These are phyloP conservation scores for Cataglyphis albicans DNA, from an alignment of 2,888 invertebrate genomes.

Conservation along the genomic window DNA sequence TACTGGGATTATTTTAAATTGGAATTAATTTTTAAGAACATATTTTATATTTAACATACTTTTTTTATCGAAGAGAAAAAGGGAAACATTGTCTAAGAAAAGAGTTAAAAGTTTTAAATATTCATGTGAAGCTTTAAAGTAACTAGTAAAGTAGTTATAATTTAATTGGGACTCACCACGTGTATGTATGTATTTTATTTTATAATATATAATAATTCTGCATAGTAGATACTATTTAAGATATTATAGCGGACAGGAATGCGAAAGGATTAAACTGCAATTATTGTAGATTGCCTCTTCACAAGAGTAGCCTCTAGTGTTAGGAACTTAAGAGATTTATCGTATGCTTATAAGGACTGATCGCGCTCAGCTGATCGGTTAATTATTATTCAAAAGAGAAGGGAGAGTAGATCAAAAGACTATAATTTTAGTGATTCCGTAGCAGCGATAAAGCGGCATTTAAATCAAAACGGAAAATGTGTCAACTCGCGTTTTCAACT, in stretches of 20 bases:
- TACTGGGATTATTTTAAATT: not conserved
- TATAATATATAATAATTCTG: not conserved
- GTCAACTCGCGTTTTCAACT: not conserved
- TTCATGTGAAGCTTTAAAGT: not conserved
- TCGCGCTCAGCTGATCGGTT: conserved; percentile 1
- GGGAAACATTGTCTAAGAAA: not conserved
- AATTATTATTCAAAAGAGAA: conserved; percentile 18
- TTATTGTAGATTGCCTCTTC: conserved; percentile 13
- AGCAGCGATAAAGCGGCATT: conserved; percentile 2
- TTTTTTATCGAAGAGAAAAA: not conserved
- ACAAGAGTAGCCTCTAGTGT: not conserved
- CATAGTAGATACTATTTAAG: not conserved
- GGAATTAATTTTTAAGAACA: not conserved
- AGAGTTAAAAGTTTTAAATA: not conserved
- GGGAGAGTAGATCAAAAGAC: not conserved
- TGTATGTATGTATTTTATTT: not conserved
- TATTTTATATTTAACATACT: not conserved
- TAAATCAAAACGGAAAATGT: conserved; percentile 35
- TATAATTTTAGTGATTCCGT: conserved; percentile 32
- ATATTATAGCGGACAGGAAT: not conserved
- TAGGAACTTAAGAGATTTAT: not conserved
- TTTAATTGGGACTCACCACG: not conserved
- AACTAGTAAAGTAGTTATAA: not conserved
- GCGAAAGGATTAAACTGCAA: conserved; percentile 19
- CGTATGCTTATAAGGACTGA: not conserved